Base-by-base conservation (phyloP, 2,888 invertebrate genomes). In the Harpagoxenus sublaevis region DNA sequence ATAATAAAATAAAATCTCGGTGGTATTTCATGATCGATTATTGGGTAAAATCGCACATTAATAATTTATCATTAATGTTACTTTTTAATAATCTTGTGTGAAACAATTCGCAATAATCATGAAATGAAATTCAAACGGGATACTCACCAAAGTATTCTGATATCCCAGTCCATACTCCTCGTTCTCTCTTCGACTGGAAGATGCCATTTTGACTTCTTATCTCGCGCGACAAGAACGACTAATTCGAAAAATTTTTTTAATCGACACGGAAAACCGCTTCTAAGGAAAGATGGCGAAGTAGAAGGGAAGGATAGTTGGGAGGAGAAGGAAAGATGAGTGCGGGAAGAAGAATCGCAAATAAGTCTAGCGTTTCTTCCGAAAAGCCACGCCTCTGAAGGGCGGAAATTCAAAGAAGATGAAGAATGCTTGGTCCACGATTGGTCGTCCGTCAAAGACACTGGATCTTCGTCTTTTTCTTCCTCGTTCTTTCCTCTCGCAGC, bases 91-190 rank as follows among this genome's bases (percentile, higher is more conserved):
- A 78, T 66, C 12, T 55, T n/a, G 42, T 65, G 42, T 2, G 4
- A 63, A 63, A 23, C 10, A 31, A 78, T 55, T 31, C 42, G 28
- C 15, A 35, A 35, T 15, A 66, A 62, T 57, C 8, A 2, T 57
- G n/a, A 66, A 42, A 2, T 57, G n/a, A 66, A 42, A 35, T n/a
- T 45, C 15, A 48, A 42, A 4, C 9, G 2, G 3, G 53, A 12
- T 60, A 96, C 96, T 97, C 92, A 97, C 97, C 96, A 97, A 96
- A 65, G 97, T 97, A 91, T 97, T 97, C 94, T 97, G 97, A 92
- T 97, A 97, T 75, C 97, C 97, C 92, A 97, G 95, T 84, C 97
- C 97, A 84, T 96, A 95, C 90, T 96, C 96, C 91, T 97, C 96
- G 92, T 96, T 96, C 2, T 96, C 96, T 53, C 95, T 95, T 73